A percentile compares a stretch with the other conserved stretches of the same genome.
These are phyloP conservation scores for Zosterops japonicus DNA, from an alignment of 2,113 vertebrate genomes.

Conservation along the genomic window DNA sequence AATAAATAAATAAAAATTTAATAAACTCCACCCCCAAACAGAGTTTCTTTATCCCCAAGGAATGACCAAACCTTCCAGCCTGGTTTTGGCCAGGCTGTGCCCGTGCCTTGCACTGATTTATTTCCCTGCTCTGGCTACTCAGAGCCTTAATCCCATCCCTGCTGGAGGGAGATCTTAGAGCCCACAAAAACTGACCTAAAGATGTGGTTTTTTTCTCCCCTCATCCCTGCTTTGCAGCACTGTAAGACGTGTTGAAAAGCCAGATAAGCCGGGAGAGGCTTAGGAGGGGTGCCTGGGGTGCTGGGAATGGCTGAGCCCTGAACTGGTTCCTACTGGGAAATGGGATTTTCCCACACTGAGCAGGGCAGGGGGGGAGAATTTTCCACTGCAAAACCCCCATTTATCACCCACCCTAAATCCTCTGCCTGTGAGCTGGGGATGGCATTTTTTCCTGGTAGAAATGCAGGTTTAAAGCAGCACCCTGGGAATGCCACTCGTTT, in stretches of 20 bases:
- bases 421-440: not conserved
- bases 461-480: not conserved
- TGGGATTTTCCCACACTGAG: not conserved
- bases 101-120: not conserved
- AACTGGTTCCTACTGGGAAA: not conserved
- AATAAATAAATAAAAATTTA: not conserved
- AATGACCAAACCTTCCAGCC: not conserved
- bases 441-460: not conserved
- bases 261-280: not conserved
- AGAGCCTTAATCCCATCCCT: not conserved
- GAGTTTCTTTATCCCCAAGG: not conserved
- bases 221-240: rapidly evolving
- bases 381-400: not conserved
- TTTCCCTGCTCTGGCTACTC: not conserved
- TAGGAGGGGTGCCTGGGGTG: not conserved
- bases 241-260: not conserved
- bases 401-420: not conserved
- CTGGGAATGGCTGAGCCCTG: not conserved
- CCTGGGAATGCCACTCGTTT: not conserved
- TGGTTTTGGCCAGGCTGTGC: not conserved
- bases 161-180: not conserved
- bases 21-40: not conserved
- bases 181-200: not conserved
- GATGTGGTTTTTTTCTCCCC: not conserved
- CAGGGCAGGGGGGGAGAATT: not conserved